Percentiles rank a stretch among this genome's conserved stretches.
Conservation (phyloP, 2,888 invertebrate species). For the Argyresthia albistria region DNA sequence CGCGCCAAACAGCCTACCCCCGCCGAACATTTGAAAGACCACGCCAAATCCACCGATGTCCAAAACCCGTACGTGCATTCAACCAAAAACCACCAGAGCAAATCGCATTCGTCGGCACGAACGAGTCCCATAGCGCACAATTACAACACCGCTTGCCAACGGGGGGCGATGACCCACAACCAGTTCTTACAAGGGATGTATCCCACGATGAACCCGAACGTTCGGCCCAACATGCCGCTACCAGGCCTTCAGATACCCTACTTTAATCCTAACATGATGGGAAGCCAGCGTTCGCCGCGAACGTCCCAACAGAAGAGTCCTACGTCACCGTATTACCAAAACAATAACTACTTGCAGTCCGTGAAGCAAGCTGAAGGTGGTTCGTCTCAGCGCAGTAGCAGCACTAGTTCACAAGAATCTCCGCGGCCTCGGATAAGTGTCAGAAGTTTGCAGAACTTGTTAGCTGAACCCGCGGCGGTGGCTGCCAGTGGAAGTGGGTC, state of each 20-base stretch:
- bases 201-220: conserved; percentile 45
- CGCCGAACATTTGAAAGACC: conserved; percentile 41
- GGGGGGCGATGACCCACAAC: conserved; percentile 38
- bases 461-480: conserved; percentile 65
- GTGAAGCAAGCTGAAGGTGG: conserved; percentile 40
- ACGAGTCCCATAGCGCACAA: conserved; percentile 63
- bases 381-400: conserved; percentile 31
- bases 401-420: conserved; percentile 45
- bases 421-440: conserved; percentile 74
- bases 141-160: conserved; percentile 39
- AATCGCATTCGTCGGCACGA: conserved; percentile 56
- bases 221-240: conserved; percentile 43
- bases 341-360: conserved; percentile 56
- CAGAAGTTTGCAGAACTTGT: conserved; percentile 74
- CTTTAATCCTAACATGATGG: conserved; percentile 49
- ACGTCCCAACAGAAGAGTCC: conserved; percentile 54
- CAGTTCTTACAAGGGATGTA: conserved; percentile 52
- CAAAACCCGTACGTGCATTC: conserved; percentile 59
- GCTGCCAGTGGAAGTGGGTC: conserved; percentile 39
- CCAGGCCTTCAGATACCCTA: conserved; percentile 55
- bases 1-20: conserved; percentile 33
- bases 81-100: conserved; percentile 47
- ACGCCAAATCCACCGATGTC: conserved; percentile 45
- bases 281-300: conserved; percentile 44
- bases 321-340: conserved; percentile 51